phyloP scores from a whole-genome alignment of 2,888 invertebrate genomes.

The Cepaea hortensis region DNA sequence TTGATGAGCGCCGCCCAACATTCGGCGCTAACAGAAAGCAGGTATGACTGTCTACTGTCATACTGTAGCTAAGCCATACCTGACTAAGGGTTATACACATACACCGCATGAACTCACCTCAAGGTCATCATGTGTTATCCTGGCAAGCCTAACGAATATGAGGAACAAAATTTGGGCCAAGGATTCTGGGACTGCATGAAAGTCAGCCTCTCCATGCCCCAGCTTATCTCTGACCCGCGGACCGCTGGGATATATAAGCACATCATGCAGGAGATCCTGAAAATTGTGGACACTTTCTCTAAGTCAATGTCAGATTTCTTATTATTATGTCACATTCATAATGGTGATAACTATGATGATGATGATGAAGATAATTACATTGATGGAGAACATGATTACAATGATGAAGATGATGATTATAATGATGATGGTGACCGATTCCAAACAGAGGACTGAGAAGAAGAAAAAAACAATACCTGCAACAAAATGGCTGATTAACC shows the following conservation, averaged over 20 bases:
- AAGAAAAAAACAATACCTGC: no score
- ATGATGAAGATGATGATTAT: no score
- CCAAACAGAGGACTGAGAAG: no score
- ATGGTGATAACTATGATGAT: no score
- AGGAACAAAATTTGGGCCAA: slow-evolving; percentile 47
- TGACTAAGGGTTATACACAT: not conserved
- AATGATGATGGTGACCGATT: no score
- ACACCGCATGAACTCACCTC: not conserved
- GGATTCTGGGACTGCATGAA: slow-evolving; percentile 52
- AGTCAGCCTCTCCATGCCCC: slow-evolving; percentile 78
- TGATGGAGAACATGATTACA: no score
- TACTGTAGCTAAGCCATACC: no score
- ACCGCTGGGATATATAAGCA: slow-evolving; percentile 77
- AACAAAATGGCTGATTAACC: no score
- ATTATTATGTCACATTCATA: not conserved
- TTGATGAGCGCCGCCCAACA: no score
- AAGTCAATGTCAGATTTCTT: not conserved
- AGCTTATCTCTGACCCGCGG: slow-evolving; percentile 79
- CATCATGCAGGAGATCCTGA: slow-evolving; percentile 77
- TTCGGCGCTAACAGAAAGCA: no score
- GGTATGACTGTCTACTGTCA: no score
- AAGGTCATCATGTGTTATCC: not conserved
- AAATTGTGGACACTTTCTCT: not conserved
- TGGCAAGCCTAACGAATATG: slow-evolving; percentile 42
- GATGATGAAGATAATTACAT: no score